phyloP scores from a whole-genome alignment of 2,888 invertebrate species.

The Orgyia antiqua region DNA sequence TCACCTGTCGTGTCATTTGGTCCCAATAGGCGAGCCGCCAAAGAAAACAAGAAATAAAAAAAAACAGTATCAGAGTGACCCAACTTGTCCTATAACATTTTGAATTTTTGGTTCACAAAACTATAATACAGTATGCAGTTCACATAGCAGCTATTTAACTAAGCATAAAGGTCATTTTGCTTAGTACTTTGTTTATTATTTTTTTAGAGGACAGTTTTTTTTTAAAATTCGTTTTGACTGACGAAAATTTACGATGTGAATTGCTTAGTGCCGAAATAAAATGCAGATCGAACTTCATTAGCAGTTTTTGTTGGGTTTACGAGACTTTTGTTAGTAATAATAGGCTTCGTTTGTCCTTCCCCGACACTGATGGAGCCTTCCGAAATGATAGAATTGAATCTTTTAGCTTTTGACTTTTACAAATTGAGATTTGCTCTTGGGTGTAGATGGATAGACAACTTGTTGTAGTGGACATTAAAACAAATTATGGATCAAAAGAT shows the following conservation, averaged over 20 bases:
- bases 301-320: conserved; percentile 52
- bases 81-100: conserved; percentile 55
- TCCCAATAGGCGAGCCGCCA: conserved; percentile 71
- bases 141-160: conserved; percentile 11
- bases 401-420: conserved; percentile 9
- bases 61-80: conserved; percentile 61
- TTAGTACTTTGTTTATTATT: conserved; percentile 1
- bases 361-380: conserved; percentile 55
- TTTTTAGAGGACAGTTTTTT: conserved; percentile 52
- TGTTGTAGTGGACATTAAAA: not conserved
- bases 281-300: conserved; percentile 65
- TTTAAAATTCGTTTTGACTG: conserved; percentile 69
- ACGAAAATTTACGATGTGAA: conserved; percentile 74
- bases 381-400: conserved; percentile 36
- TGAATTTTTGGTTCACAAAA: conserved; percentile 23
- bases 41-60: conserved; percentile 65
- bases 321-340: conserved; percentile 51
- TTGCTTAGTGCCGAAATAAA: conserved; percentile 65
- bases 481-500: too few species aligned
- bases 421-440: conserved; percentile 3
- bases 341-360: conserved; percentile 38
- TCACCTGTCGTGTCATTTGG: conserved; percentile 79
- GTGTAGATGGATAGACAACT: not conserved
- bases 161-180: conserved; percentile 21
- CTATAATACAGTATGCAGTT: conserved; percentile 12